Evolutionary conservation across 2,797 vertebrate genomes (phyloP).

Genomic region (Hemibagrus guttatus): DNA sequence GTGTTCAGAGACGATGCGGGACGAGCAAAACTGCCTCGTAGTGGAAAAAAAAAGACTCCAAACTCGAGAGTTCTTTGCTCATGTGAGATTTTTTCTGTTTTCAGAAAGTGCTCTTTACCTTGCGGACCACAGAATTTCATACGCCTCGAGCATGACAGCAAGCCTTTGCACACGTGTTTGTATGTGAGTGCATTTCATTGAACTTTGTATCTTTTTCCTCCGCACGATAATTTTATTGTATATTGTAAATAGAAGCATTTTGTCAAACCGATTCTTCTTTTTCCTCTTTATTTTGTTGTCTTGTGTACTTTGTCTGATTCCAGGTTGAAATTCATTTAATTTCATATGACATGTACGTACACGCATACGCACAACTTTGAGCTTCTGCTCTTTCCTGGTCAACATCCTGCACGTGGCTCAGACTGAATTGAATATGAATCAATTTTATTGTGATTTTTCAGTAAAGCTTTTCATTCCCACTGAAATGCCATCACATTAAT

Average conservation of each 20-base stretch:
- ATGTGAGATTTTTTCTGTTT: background rate
- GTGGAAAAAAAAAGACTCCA: background rate
- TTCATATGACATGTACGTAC: background rate
- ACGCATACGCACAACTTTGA: background rate
- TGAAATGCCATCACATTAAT: background rate
- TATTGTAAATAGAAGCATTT: slow-evolving; percentile 54
- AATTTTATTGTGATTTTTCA: slow-evolving; percentile 57
- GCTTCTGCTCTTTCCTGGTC: slow-evolving; percentile 48
- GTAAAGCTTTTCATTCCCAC: slow-evolving; percentile 16
- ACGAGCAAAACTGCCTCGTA: background rate
- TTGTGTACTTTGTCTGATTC: slow-evolving; percentile 48
- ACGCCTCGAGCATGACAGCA: slow-evolving; percentile 41
- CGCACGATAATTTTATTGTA: slow-evolving; percentile 34
- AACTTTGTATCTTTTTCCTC: slow-evolving; percentile 27
- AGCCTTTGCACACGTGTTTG: slow-evolving; percentile 22
- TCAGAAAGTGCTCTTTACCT: slow-evolving; percentile 41
- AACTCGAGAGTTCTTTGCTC: background rate
- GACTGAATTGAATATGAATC: slow-evolving; percentile 62
- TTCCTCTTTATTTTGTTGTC: slow-evolving; percentile 23
- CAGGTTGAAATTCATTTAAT: background rate
- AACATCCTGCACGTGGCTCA: slow-evolving; percentile 46
- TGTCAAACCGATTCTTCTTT: slow-evolving; percentile 21
- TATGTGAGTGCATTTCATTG: slow-evolving; percentile 5
- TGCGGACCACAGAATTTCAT: slow-evolving; percentile 38
- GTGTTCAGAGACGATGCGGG: slow-evolving; percentile 2